Evolutionary conservation across 2,888 invertebrate genomes (phyloP).

Genomic region (Phengaris alcon): DNA sequence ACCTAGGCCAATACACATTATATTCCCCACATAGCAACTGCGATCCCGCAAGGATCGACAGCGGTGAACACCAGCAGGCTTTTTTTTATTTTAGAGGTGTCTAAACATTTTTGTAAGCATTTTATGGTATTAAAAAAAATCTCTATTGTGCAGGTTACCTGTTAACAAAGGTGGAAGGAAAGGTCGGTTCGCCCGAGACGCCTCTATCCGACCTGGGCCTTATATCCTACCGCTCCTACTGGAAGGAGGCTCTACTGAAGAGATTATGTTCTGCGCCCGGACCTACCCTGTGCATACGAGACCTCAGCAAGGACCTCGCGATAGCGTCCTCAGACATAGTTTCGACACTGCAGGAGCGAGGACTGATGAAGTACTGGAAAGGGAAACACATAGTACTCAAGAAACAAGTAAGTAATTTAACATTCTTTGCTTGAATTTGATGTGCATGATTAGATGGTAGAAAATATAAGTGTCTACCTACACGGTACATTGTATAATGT

Average conservation of each 20-base stretch:
- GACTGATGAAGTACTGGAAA: conserved; percentile 99
- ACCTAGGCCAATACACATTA: too few species aligned
- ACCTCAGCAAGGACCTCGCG: conserved; percentile 92
- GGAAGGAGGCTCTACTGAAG: conserved; percentile 97
- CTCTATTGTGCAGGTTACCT: conserved; percentile 87
- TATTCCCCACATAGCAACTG: too few species aligned
- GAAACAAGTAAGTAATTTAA: conserved; percentile 84
- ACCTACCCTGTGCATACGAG: conserved; percentile 93
- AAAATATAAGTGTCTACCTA: too few species aligned
- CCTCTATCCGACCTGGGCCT: conserved; percentile 98
- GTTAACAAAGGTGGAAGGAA: conserved; percentile 95
- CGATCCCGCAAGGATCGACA: too few species aligned
- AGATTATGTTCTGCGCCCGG: conserved; percentile 94
- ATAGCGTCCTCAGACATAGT: conserved; percentile 98
- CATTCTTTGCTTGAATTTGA: not conserved
- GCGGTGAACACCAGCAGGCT: too few species aligned
- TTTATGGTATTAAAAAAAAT: not conserved
- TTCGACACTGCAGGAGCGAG: conserved; percentile 96
- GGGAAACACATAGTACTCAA: conserved; percentile 97
- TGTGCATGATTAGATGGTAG: too few species aligned
- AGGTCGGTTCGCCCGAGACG: conserved; percentile 99
- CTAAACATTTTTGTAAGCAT: too few species aligned
- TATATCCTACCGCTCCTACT: conserved; percentile 98
- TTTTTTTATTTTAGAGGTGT: too few species aligned
- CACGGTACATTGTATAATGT: too few species aligned